A percentile compares a stretch with the other conserved stretches of the same genome.
phyloP scores from a whole-genome alignment of 2,888 invertebrate genomes.

The Ryuthela nishihirai region DNA sequence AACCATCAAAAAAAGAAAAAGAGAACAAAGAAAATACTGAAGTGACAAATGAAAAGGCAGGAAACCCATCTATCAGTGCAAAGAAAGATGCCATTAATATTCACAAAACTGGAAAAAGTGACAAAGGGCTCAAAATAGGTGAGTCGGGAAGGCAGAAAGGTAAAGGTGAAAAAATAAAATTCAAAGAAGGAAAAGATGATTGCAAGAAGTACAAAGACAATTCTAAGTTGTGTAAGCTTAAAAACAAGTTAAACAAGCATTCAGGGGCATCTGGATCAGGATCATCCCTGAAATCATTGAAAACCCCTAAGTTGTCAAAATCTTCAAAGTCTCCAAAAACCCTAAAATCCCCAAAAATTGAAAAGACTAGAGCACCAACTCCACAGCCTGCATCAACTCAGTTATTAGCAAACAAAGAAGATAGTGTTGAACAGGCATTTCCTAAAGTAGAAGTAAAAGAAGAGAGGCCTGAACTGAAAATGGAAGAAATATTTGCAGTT shows the following conservation, averaged over 20 bases:
- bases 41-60: conserved; percentile 16
- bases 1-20: conserved; percentile 35
- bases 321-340: conserved; percentile 10
- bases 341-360: conserved; percentile 20
- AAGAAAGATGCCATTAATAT: conserved; percentile 17
- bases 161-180: conserved; percentile 34
- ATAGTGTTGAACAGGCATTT: conserved; percentile 5
- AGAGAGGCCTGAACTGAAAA: conserved; percentile 1
- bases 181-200: conserved; percentile 28
- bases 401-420: conserved; percentile 5
- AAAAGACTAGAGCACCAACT: neutral
- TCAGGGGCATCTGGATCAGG: conserved; percentile 13
- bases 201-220: conserved; percentile 19
- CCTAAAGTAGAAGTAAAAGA: conserved; percentile 8
- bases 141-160: conserved; percentile 13
- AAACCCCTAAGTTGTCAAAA: conserved; percentile 21
- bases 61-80: conserved; percentile 5
- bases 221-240: conserved; percentile 16
- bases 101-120: conserved; percentile 18
- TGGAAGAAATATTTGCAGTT: conserved; percentile 11
- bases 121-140: conserved; percentile 25
- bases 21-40: conserved; percentile 30
- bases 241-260: conserved; percentile 25
- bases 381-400: neutral
- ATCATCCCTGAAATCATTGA: conserved; percentile 18